Percentiles rank a stretch among this genome's conserved stretches.
Evolutionary conservation across 1,140 invertebrate genomes (phyloP).

Genomic region (Diabrotica undecimpunctata): DNA sequence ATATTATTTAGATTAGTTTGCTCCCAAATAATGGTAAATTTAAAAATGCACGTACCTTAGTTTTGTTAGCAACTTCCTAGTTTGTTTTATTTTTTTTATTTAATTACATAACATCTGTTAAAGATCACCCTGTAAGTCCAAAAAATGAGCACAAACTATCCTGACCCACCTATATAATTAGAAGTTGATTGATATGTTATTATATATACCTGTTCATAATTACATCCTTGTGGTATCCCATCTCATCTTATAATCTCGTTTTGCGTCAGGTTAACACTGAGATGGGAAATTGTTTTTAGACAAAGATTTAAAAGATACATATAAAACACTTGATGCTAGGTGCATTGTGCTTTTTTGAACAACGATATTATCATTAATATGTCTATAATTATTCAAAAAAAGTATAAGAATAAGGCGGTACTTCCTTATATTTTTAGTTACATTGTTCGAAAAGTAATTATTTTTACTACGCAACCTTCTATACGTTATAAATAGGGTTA

Average conservation of each 20-base stretch:
- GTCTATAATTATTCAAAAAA: background rate
- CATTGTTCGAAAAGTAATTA: background rate
- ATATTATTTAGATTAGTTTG: no score
- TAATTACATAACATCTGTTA: no score
- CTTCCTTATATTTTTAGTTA: background rate
- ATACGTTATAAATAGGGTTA: no score
- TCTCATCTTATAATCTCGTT: slow-evolving; percentile 23
- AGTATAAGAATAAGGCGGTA: background rate
- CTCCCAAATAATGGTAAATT: no score
- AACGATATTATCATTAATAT: background rate
- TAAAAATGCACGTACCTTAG: no score
- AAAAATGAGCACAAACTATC: slow-evolving; percentile 29
- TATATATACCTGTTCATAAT: slow-evolving; percentile 40
- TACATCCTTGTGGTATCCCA: slow-evolving; percentile 22
- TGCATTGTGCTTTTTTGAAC: background rate
- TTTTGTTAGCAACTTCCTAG: no score
- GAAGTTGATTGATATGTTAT: slow-evolving; percentile 41
- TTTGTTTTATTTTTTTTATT: no score
- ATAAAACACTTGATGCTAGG: slow-evolving; percentile 1
- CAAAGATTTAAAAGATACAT: background rate
- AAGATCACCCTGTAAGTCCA: background rate
- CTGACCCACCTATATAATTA: slow-evolving; percentile 31
- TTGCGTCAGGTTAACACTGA: slow-evolving; percentile 13
- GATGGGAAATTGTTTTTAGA: slow-evolving; percentile 14
- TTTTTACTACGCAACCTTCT: no score